A percentile compares a stretch with the other conserved stretches of the same genome.
Evolutionary conservation across 2,888 invertebrate species (phyloP).

Genomic region (Slavum lentiscoides): DNA sequence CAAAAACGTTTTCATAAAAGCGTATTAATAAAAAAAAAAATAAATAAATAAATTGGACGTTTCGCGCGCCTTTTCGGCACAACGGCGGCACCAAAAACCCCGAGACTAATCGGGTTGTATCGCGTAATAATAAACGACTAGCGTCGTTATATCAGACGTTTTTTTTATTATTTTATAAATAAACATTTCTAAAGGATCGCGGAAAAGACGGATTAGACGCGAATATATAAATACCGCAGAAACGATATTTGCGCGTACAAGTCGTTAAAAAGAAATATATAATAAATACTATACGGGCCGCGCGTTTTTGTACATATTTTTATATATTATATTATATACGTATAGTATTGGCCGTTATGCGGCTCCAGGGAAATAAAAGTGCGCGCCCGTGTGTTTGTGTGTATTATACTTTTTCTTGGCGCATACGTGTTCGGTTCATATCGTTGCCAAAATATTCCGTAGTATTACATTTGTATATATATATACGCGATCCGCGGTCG

Average conservation of each 20-base stretch:
- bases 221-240: neutral
- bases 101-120: neutral
- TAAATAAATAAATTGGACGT: constrained; percentile 7
- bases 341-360: neutral
- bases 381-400: too few relatives aligned
- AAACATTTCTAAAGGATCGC: neutral
- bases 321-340: too few relatives aligned
- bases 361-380: constrained; percentile 18
- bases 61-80: neutral
- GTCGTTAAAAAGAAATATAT: constrained; percentile 7
- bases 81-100: neutral
- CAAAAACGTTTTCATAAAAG: too few relatives aligned
- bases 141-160: neutral
- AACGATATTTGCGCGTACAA: neutral
- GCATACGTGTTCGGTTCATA: neutral
- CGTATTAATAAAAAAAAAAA: neutral
- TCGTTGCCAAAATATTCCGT: neutral
- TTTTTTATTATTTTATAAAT: neutral
- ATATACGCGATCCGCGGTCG: neutral
- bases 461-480: neutral
- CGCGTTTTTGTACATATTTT: too few relatives aligned
- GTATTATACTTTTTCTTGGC: neutral
- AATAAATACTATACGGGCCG: too few relatives aligned
- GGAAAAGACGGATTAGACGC: too few relatives aligned
- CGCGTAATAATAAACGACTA: neutral